Base-by-base conservation (phyloP, 2,797 vertebrate species). In the Manis crassicaudata region DNA sequence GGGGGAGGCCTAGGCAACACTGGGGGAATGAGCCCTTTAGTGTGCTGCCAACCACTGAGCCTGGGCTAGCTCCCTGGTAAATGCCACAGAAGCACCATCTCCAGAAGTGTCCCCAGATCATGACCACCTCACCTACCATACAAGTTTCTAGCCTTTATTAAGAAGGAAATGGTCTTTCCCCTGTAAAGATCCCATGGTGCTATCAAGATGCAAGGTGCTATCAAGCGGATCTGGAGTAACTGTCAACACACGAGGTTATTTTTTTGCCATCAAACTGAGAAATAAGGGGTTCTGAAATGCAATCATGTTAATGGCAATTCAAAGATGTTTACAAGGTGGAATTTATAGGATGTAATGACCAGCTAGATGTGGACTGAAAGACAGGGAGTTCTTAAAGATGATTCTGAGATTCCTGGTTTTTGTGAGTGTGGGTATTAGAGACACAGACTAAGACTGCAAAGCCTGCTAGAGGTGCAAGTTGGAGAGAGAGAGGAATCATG, bases 21-120 rank as follows among this genome's bases (percentile, higher is more conserved):
- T 25, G 54, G n/a, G 58, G 21, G 29, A 52, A 52, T 13, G 23
- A 72, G 13, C 12, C 5, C 8, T 25, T 37, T 4, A 1, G 1
- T 6, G 8, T 20, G 17, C 37, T 6, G 32, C 0, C 35, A 58
- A 8, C 52, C n/a, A 2, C 20, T 5, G 29, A 3, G 3, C 18
- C 40, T 25, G 2, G 63, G 4, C 5, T 20, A 46, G 25, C 6
- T 25, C 17, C 4, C 27, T 17, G 11, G 0, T 27, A 25, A n/a
- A 1, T 54, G 14, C 40, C 77, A 65, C n/a, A 79, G 73, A 70
- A 94, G 35, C 46, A 52, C 4, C 4, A 9, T 4, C 25, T 65
- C 52, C 18, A 56, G 32, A 72, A 50, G 50, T 5, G 13, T 11
- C 35, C 35, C 29, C 40, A 17, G 29, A 17, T 50, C 40, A 27